These are phyloP conservation scores for Labeo calbasu DNA, from an alignment of 2,797 vertebrate species.

Conservation along the genomic window DNA sequence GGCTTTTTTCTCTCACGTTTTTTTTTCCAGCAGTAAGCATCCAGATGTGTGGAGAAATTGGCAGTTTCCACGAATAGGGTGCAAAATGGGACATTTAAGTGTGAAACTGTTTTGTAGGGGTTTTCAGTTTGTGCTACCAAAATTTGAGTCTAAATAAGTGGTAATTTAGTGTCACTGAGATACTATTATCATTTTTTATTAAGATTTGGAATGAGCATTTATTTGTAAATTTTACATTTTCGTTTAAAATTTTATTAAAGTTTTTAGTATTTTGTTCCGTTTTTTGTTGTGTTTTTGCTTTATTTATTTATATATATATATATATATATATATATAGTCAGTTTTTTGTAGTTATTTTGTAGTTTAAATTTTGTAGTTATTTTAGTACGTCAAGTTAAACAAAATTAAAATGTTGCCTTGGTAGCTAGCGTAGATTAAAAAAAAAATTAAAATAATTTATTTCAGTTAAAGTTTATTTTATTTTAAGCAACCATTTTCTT, in stretches of 20 bases:
- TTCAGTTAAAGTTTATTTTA: no score
- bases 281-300: no score
- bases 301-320: no score
- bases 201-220: background rate
- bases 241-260: background rate
- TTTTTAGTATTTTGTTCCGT: background rate
- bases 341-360: no score
- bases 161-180: background rate
- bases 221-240: background rate
- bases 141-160: background rate
- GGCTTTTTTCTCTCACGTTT: constrained; percentile 18
- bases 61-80: background rate
- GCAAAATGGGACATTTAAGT: constrained; percentile 2
- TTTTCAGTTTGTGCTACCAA: constrained; percentile 1
- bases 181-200: background rate
- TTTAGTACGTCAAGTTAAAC: no score
- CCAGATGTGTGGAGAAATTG: constrained; percentile 46
- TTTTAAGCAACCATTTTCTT: no score
- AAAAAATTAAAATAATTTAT: no score
- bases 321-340: no score
- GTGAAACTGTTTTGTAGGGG: background rate
- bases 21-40: constrained; percentile 26
- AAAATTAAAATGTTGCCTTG: no score
- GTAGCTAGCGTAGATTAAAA: no score
- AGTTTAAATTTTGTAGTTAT: no score